Conservation (phyloP, 2,113 vertebrate genomes). For the Cololabis saira region DNA sequence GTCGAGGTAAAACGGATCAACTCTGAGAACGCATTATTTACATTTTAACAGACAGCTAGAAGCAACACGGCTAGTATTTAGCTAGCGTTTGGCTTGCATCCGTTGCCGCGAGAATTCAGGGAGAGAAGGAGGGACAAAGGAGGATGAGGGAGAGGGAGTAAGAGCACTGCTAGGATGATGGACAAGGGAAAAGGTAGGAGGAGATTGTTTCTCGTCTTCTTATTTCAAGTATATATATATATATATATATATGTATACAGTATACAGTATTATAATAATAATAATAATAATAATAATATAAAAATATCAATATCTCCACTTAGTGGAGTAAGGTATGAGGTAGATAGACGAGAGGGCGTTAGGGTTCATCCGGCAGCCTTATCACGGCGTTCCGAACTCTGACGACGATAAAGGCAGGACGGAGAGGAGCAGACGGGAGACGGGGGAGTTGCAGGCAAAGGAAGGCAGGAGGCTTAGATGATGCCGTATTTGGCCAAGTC, state of each 20-base stretch:
- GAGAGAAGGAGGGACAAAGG: slow-evolving; percentile 1
- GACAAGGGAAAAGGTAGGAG: slow-evolving; percentile 15
- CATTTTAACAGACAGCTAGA: slow-evolving; percentile 61
- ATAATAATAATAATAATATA: slow-evolving; percentile 63
- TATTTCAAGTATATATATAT: slow-evolving; percentile 61
- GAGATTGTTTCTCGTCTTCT: slow-evolving; percentile 64
- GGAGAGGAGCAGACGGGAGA: slow-evolving; percentile 30
- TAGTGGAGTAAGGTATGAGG: slow-evolving; percentile 55
- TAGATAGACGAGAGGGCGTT: slow-evolving; percentile 71
- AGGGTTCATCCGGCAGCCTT: slow-evolving; percentile 57
- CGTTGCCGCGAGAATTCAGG: slow-evolving; percentile 29
- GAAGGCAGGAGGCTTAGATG: slow-evolving; percentile 84
- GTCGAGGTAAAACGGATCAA: slow-evolving; percentile 52
- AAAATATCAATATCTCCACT: slow-evolving; percentile 59
- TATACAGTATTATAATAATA: slow-evolving; percentile 66
- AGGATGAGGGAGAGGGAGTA: neutral
- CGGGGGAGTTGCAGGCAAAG: neutral
- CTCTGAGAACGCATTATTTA: slow-evolving; percentile 57
- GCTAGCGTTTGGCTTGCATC: slow-evolving; percentile 65
- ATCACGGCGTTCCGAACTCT: slow-evolving; percentile 48
- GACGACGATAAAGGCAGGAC: slow-evolving; percentile 28
- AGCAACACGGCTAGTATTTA: slow-evolving; percentile 60
- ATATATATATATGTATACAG: slow-evolving; percentile 51
- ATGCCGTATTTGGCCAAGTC: slow-evolving; percentile 97
- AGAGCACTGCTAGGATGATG: slow-evolving; percentile 9